These are phyloP conservation scores for Heliconius ismenius DNA, from an alignment of 2,888 invertebrate genomes.

Conservation along the genomic window DNA sequence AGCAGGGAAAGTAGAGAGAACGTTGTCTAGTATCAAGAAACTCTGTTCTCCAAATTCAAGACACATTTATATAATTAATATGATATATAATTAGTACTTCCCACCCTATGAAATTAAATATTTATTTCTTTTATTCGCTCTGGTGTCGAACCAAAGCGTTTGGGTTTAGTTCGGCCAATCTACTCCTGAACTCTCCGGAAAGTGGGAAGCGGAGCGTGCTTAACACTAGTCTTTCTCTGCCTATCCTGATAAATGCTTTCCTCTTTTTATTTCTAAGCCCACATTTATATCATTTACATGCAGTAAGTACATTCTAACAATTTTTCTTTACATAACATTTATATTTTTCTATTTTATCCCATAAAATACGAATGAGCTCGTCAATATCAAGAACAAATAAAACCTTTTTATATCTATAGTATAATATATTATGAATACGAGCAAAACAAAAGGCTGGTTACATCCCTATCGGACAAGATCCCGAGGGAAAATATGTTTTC, in stretches of 20 bases:
- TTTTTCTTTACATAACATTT: not conserved
- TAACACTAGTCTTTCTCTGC: not conserved
- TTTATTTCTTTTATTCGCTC: not conserved
- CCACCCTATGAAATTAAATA: not conserved
- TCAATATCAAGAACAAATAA: slow-evolving; percentile 20
- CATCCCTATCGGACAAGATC: slow-evolving; percentile 23
- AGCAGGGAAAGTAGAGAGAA: not conserved
- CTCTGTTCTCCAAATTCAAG: not conserved
- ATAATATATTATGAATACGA: slow-evolving; percentile 21
- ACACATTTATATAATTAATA: too few species aligned
- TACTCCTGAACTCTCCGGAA: not conserved
- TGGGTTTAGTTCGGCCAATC: not conserved
- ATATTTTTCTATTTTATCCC: slow-evolving; percentile 8
- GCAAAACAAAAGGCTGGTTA: slow-evolving; percentile 16
- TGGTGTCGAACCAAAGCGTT: not conserved
- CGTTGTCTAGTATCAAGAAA: not conserved
- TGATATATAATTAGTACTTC: not conserved
- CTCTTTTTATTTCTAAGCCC: not conserved
- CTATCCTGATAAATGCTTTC: not conserved
- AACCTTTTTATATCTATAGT: slow-evolving; percentile 15
- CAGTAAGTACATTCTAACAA: too few species aligned
- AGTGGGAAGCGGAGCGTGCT: not conserved
- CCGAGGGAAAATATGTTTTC: slow-evolving; percentile 27
- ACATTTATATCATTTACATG: too few species aligned
- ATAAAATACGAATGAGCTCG: slow-evolving; percentile 17